A percentile compares a stretch with the other conserved stretches of the same genome.
phyloP scores from a whole-genome alignment of 2,888 invertebrate species.

The Orthosia cruda region DNA sequence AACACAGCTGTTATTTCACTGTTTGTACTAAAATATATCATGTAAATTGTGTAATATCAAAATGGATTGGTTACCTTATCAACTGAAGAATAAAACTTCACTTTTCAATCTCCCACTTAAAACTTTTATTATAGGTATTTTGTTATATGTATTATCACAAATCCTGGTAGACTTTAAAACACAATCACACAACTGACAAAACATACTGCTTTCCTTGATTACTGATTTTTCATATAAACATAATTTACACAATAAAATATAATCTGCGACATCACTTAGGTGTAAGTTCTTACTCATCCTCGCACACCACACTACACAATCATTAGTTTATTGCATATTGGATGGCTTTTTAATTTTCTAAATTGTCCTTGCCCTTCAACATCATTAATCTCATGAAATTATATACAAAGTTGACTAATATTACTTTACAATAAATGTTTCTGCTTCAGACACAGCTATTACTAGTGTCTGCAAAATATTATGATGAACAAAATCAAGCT shows the following conservation, averaged over 20 bases:
- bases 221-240: slow-evolving; percentile 91
- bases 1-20: slow-evolving; percentile 50
- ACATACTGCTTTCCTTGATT: slow-evolving; percentile 90
- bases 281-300: slow-evolving; percentile 88
- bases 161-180: slow-evolving; percentile 94
- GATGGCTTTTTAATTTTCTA: slow-evolving; percentile 90
- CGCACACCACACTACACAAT: slow-evolving; percentile 90
- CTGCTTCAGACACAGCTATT: slow-evolving; percentile 78
- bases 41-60: slow-evolving; percentile 66
- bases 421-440: slow-evolving; percentile 89
- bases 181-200: slow-evolving; percentile 93
- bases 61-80: slow-evolving; percentile 83
- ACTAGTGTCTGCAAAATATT: slow-evolving; percentile 76
- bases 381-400: slow-evolving; percentile 91
- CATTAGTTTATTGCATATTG: slow-evolving; percentile 90
- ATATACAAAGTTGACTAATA: slow-evolving; percentile 91
- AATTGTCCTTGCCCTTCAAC: slow-evolving; percentile 86
- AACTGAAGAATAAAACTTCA: slow-evolving; percentile 90
- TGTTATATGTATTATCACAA: slow-evolving; percentile 95
- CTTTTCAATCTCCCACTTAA: slow-evolving; percentile 91
- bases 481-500: slow-evolving; percentile 83
- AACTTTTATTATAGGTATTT: slow-evolving; percentile 92
- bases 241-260: slow-evolving; percentile 92
- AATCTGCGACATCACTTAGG: slow-evolving; percentile 90
- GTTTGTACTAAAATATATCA: slow-evolving; percentile 62